Conservation (phyloP, 2,888 invertebrate species). For the Limenitis camilla region DNA sequence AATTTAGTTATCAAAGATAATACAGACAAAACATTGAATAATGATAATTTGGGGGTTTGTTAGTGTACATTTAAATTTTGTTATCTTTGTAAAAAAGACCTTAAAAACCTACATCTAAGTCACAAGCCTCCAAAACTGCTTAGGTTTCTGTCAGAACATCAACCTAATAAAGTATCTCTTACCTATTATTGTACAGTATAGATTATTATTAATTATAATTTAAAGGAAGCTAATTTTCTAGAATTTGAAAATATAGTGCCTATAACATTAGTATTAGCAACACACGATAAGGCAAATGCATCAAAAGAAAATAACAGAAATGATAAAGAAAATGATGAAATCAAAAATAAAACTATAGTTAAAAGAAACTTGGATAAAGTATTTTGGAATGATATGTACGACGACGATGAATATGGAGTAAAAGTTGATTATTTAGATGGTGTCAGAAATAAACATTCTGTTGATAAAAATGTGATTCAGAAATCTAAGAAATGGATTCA, state of each 20-base stretch:
- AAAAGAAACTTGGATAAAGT: constrained; percentile 45
- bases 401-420: constrained; percentile 54
- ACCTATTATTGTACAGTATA: not conserved
- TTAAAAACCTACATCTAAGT: no score
- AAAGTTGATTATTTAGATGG: constrained; percentile 38
- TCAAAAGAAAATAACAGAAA: not conserved
- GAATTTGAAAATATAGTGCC: constrained; percentile 11
- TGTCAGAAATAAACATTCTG: constrained; percentile 33
- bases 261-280: constrained; percentile 12
- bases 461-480: constrained; percentile 35
- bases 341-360: constrained; percentile 29
- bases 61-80: no score
- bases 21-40: no score
- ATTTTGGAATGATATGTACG: constrained; percentile 60
- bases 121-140: no score
- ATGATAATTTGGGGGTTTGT: no score
- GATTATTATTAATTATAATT: no score
- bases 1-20: no score
- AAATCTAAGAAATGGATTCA: constrained; percentile 48
- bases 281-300: not conserved
- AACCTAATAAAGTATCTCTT: no score
- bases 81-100: no score
- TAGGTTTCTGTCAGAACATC: no score
- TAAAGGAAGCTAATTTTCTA: constrained; percentile 8
- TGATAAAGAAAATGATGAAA: constrained; percentile 24